A percentile compares a stretch with the other conserved stretches of the same genome.
phyloP scores from a whole-genome alignment of 2,888 invertebrate genomes.

The Dolomedes plantarius region DNA sequence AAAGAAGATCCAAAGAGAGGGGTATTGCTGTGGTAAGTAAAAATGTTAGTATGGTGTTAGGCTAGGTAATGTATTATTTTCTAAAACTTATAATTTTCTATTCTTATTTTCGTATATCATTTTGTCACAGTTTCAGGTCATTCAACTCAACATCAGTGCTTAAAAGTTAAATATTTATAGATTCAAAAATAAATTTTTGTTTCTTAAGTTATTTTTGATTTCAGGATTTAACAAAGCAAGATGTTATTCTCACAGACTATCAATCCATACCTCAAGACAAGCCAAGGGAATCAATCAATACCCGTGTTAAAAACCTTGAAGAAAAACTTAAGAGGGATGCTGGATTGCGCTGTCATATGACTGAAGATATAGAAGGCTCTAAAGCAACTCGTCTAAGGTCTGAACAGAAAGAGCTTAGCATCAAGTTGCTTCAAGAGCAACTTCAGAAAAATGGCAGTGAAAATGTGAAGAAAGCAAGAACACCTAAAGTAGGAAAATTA shows the following conservation, averaged over 20 bases:
- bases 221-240: slow-evolving; percentile 49
- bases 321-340: slow-evolving; percentile 83
- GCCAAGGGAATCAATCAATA: slow-evolving; percentile 73
- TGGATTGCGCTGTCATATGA: slow-evolving; percentile 77
- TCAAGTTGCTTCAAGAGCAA: slow-evolving; percentile 91
- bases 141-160: no score
- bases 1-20: slow-evolving; percentile 63
- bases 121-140: no score
- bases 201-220: background rate
- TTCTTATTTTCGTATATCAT: no score
- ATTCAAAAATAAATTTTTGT: no score
- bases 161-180: no score
- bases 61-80: no score
- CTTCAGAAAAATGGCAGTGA: slow-evolving; percentile 78
- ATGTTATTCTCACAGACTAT: slow-evolving; percentile 57
- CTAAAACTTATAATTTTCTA: no score
- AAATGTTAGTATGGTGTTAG: no score
- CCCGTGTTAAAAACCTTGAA: slow-evolving; percentile 83
- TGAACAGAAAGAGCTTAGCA: slow-evolving; percentile 92
- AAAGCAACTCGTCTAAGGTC: slow-evolving; percentile 86
- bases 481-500: slow-evolving; percentile 71
- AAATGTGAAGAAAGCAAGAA: slow-evolving; percentile 56
- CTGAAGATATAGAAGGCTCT: slow-evolving; percentile 83
- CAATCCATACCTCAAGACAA: slow-evolving; percentile 37
- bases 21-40: slow-evolving; percentile 43